phyloP scores from a whole-genome alignment of 2,113 vertebrate genomes.

The Cyrtonyx montezumae region DNA sequence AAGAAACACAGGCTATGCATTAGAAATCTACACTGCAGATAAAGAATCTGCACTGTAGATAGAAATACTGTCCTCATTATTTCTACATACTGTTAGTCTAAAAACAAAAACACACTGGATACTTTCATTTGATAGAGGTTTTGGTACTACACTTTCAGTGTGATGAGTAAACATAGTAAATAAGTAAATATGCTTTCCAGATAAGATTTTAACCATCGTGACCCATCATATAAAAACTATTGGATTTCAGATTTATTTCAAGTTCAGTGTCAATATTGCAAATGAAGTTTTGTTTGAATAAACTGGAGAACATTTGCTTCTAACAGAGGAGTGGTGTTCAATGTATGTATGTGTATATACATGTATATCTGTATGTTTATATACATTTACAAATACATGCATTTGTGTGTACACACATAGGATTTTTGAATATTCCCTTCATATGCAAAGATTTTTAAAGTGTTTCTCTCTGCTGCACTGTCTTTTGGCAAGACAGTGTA shows the following conservation, averaged over 20 bases:
- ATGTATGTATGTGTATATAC: neutral
- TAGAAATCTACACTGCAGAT: slow-evolving; percentile 15
- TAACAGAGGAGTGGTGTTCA: neutral
- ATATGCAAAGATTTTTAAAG: neutral
- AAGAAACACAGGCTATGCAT: neutral
- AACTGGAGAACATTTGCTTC: neutral
- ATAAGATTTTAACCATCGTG: neutral
- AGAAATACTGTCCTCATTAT: neutral
- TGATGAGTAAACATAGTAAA: neutral
- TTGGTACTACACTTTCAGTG: neutral
- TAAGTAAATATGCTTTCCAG: neutral
- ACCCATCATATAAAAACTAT: neutral
- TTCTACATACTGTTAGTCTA: neutral
- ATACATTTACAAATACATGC: neutral
- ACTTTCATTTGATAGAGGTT: neutral
- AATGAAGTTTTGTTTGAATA: neutral
- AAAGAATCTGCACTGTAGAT: neutral
- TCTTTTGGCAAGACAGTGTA: neutral
- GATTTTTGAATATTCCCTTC: neutral
- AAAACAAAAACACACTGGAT: neutral
- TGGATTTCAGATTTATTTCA: neutral
- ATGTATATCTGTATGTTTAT: neutral
- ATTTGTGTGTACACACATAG: neutral
- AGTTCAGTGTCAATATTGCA: neutral
- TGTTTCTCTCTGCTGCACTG: neutral